Percentiles rank a stretch among this genome's conserved stretches.
Conservation (phyloP, 2,797 vertebrate genomes). For the Echeneis naucrates region DNA sequence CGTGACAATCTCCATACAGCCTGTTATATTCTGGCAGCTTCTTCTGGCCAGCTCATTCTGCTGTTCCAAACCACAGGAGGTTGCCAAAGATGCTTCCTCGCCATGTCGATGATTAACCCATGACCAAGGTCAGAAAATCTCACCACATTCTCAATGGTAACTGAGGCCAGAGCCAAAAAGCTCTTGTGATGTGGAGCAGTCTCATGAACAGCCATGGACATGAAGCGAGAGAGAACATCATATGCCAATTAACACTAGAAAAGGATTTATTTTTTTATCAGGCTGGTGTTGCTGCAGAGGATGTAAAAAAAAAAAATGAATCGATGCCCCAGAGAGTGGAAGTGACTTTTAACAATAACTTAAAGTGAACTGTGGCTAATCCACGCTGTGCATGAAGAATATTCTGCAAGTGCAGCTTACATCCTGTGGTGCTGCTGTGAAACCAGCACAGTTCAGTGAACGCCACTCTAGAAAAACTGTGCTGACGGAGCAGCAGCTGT, state of each 20-base stretch:
- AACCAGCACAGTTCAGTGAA: slow-evolving; percentile 37
- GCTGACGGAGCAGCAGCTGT: slow-evolving; percentile 68
- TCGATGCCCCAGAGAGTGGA: slow-evolving; percentile 34
- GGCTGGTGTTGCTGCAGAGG: slow-evolving; percentile 31
- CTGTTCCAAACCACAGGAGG: slow-evolving; percentile 48
- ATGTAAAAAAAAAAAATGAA: slow-evolving; percentile 42
- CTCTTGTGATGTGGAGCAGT: slow-evolving; percentile 57
- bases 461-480: slow-evolving; percentile 31
- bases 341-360: slow-evolving; percentile 61
- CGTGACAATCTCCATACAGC: slow-evolving; percentile 74
- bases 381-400: slow-evolving; percentile 50
- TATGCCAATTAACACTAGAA: slow-evolving; percentile 48
- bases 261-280: slow-evolving; percentile 56
- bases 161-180: slow-evolving; percentile 54
- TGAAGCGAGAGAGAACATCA: slow-evolving; percentile 36
- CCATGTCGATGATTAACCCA: slow-evolving; percentile 62
- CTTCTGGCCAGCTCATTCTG: slow-evolving; percentile 51
- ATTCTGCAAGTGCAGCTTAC: slow-evolving; percentile 35
- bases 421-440: slow-evolving; percentile 53
- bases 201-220: slow-evolving; percentile 33
- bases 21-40: slow-evolving; percentile 62
- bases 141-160: slow-evolving; percentile 35
- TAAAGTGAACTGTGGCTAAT: slow-evolving; percentile 54
- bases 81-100: slow-evolving; percentile 67
- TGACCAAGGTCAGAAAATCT: slow-evolving; percentile 60